A percentile compares a stretch with the other conserved stretches of the same genome.
Conservation (phyloP, 2,113 vertebrate genomes). For the Daubentonia madagascariensis region DNA sequence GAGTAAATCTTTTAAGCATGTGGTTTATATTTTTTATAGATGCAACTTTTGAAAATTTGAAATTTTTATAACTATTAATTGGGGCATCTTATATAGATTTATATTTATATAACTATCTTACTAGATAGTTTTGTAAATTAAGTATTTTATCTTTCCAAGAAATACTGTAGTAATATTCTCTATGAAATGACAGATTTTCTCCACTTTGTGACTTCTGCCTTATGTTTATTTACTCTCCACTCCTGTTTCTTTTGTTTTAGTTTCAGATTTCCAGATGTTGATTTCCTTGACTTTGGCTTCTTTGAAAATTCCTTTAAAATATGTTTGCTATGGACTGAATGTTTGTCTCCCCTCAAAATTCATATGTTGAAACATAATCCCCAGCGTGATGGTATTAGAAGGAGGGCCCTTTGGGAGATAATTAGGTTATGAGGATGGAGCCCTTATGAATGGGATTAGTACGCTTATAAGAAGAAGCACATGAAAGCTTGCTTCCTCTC, state of each 20-base stretch:
- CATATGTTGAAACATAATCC: not conserved
- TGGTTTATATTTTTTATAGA: slow-evolving; percentile 65
- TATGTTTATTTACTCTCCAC: not conserved
- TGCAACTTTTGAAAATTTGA: slow-evolving; percentile 65
- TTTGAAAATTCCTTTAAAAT: slow-evolving; percentile 29
- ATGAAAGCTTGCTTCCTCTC: not conserved
- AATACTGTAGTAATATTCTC: not conserved
- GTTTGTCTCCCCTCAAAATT: not conserved
- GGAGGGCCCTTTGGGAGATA: not conserved
- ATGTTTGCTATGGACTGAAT: not conserved
- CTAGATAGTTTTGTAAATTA: not conserved
- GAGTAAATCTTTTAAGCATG: slow-evolving; percentile 55
- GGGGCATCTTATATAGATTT: not conserved
- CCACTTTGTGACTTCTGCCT: not conserved
- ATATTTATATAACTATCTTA: not conserved
- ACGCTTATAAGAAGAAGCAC: not conserved
- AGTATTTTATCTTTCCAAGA: not conserved
- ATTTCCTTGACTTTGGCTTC: not conserved
- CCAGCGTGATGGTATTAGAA: not conserved
- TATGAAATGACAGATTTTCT: not conserved
- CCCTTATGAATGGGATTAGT: not conserved
- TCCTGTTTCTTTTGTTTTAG: slow-evolving; percentile 14
- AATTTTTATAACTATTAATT: slow-evolving; percentile 34
- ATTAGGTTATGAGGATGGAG: not conserved
- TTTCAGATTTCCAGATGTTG: not conserved